These are phyloP conservation scores for Helicoverpa armigera DNA, from an alignment of 1,140 invertebrate species.

Conservation along the genomic window DNA sequence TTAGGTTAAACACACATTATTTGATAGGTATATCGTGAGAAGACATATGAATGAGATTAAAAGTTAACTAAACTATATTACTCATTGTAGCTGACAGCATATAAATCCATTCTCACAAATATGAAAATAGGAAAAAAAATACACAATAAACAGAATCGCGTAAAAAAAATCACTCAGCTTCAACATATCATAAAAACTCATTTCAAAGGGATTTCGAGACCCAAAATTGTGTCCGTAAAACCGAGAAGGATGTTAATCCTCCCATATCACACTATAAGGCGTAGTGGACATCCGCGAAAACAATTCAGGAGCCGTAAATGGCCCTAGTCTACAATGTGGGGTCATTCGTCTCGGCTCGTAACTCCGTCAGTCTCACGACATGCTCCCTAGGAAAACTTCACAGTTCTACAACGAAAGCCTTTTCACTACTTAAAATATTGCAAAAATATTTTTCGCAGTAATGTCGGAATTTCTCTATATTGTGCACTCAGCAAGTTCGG, in stretches of 20 bases:
- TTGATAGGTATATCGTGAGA: too few species aligned
- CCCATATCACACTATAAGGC: background rate
- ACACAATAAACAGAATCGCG: background rate
- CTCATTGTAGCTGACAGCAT: too few species aligned
- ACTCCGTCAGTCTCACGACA: constrained; percentile 30
- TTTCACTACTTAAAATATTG: constrained; percentile 24
- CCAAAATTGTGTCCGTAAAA: constrained; percentile 16
- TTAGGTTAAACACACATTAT: too few species aligned
- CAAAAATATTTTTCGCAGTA: constrained; percentile 12
- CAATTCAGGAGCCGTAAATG: constrained; percentile 2
- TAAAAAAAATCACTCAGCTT: background rate
- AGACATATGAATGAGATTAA: too few species aligned
- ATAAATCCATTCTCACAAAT: background rate
- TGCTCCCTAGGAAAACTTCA: constrained; percentile 19
- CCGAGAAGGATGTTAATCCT: constrained; percentile 3
- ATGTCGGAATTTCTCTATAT: constrained; percentile 14
- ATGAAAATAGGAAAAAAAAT: too few species aligned
- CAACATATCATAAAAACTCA: background rate
- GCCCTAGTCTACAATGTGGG: background rate
- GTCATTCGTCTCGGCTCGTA: constrained; percentile 40
- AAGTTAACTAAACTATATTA: too few species aligned
- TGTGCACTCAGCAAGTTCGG: constrained; percentile 21
- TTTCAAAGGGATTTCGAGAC: background rate
- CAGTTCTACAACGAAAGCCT: constrained; percentile 23
- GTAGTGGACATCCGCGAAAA: constrained; percentile 21